Evolutionary conservation across 2,888 invertebrate genomes (phyloP), one percentile per base, ranked within the genome.

Genomic region (Hololepta plana): DNA sequence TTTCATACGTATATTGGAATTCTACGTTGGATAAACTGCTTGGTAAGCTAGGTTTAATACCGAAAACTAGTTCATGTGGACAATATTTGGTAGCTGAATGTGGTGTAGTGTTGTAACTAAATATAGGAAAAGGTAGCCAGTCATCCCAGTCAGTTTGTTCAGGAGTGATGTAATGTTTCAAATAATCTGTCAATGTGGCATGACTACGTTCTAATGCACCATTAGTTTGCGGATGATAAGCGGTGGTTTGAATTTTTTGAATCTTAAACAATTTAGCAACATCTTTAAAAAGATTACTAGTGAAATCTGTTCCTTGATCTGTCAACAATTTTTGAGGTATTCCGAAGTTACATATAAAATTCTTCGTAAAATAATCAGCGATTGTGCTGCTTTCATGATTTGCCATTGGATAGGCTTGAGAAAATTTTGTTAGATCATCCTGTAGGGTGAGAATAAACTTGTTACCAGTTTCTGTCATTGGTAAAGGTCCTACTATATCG

Each of bases 141-240:
- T 26, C 10, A 15, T 39, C 39, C 35, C 38, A 39, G 24, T 38
- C 27, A 4, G 16, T 17, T 16, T 29, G 27, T 13, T 32, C 22
- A 23, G 20, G 6, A 4, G 26, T 17, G 2, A 34, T 31, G 26
- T 31, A 36, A 23, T 35, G 32, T n/a, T 30, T 23, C 3, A 39
- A 20, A 14, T 25, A 26, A 7, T 32, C 26, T 5, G 16, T 26
- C 4, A 39, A 9, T 1, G 35, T 33, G 10, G 28, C 24, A 21
- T 39, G 35, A n/a, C 29, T 29, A 11, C 38, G 16, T 23, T 39
- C 38, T 22, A 35, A 17, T 10, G 32, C 29, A 6, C 36, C 29
- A 15, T 32, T 38, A n/a, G 20, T 21, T 23, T 30, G 20, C 6
- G 31, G 34, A 20, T 32, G 34, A 23, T 23, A 38, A 2, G 28